Evolutionary conservation across 1,140 invertebrate genomes (phyloP).

Genomic region (Galleria mellonella): DNA sequence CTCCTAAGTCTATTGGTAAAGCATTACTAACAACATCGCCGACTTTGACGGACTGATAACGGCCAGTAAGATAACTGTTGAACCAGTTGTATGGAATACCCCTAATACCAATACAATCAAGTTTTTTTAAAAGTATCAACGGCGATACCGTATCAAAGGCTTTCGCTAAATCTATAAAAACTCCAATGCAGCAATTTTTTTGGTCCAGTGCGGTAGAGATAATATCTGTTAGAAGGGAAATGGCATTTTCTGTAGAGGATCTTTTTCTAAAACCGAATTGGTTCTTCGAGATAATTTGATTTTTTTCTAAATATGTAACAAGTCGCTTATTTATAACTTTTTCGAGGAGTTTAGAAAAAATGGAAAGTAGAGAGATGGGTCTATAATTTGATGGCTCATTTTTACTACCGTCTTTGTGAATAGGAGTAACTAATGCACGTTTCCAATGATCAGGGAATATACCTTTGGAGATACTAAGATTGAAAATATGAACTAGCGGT

Average conservation of each 20-base stretch:
- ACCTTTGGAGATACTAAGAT: conserved; percentile 1
- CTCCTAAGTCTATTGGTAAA: neutral
- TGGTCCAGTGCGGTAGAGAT: neutral
- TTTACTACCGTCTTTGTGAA: conserved; percentile 3
- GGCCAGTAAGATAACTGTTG: neutral
- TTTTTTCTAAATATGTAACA: neutral
- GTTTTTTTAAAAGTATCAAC: neutral
- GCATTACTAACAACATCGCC: neutral
- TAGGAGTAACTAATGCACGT: neutral
- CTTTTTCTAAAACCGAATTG: conserved; percentile 3
- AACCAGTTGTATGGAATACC: neutral
- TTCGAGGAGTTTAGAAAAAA: conserved; percentile 4
- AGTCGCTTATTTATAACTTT: conserved; percentile 5
- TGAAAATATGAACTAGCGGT: conserved; percentile 2
- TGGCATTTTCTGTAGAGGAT: conserved; percentile 1
- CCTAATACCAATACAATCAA: neutral
- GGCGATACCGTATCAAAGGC: conserved; percentile 3
- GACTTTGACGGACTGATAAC: conserved; percentile 4
- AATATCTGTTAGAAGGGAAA: neutral
- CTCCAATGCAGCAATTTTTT: conserved; percentile 2
- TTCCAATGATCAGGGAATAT: conserved; percentile 2
- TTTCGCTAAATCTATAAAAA: conserved; percentile 3
- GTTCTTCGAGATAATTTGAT: neutral
- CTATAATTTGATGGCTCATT: conserved; percentile 2
- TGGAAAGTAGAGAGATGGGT: neutral